These are phyloP conservation scores for Blennius ocellaris DNA, from an alignment of 2,113 vertebrate species.

Conservation along the genomic window DNA sequence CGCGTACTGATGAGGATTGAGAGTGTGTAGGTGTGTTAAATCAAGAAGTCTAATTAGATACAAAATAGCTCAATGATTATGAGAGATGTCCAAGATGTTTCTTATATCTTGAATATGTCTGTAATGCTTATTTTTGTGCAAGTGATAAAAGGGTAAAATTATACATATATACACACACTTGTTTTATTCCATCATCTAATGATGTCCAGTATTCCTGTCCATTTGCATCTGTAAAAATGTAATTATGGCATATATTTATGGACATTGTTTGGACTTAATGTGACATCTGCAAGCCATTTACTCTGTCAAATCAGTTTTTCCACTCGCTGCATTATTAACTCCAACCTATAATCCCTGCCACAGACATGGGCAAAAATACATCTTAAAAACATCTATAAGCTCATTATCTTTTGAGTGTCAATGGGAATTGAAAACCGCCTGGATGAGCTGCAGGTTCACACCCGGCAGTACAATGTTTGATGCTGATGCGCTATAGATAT, in stretches of 20 bases:
- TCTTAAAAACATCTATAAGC: slow-evolving; percentile 77
- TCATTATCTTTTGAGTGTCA: slow-evolving; percentile 80
- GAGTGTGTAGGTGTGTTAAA: neutral
- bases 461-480: slow-evolving; percentile 37
- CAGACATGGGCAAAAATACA: slow-evolving; percentile 68
- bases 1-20: neutral
- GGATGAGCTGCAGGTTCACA: slow-evolving; percentile 66
- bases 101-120: too few relatives aligned
- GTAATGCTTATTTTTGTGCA: too few relatives aligned
- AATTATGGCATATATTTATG: slow-evolving; percentile 1
- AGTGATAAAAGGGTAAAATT: neutral
- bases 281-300: slow-evolving; percentile 28
- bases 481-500: slow-evolving; percentile 60
- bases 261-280: slow-evolving; percentile 24
- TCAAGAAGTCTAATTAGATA: neutral
- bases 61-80: too few relatives aligned
- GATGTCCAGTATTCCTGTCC: slow-evolving; percentile 1
- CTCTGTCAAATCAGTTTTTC: slow-evolving; percentile 32
- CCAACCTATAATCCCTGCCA: slow-evolving; percentile 54
- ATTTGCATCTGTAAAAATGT: neutral
- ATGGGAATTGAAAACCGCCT: slow-evolving; percentile 58
- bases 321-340: slow-evolving; percentile 56
- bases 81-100: too few relatives aligned
- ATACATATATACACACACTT: neutral
- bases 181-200: neutral